Percentiles rank a stretch among this genome's conserved stretches.
Evolutionary conservation across 1,140 invertebrate species (phyloP).

Genomic region (Fopius arisanus): DNA sequence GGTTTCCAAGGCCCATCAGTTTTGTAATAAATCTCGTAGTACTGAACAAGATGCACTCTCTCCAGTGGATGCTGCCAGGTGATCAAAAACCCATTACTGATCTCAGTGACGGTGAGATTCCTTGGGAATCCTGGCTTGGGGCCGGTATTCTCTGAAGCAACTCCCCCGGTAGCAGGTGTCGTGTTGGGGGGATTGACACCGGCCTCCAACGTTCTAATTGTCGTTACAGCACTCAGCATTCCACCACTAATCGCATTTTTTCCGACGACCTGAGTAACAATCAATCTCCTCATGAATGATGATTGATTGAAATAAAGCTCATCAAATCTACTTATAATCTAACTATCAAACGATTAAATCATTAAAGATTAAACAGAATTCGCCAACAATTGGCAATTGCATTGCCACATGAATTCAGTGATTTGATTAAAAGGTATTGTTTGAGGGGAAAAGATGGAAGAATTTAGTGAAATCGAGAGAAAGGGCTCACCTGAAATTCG

Average conservation of each 20-base stretch:
- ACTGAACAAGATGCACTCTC: conserved; percentile 80
- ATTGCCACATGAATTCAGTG: too few relatives aligned
- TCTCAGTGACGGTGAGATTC: conserved; percentile 87
- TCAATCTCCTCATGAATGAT: background rate
- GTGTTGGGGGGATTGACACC: conserved; percentile 50
- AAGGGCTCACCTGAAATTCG: conserved; percentile 91
- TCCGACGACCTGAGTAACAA: conserved; percentile 75
- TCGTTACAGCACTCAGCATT: conserved; percentile 92
- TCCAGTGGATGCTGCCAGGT: conserved; percentile 87
- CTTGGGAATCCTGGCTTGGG: conserved; percentile 86
- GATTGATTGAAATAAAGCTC: too few relatives aligned
- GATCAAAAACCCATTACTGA: conserved; percentile 86
- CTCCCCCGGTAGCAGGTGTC: conserved; percentile 50
- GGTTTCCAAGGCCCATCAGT: conserved; percentile 87
- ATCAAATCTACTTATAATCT: too few relatives aligned
- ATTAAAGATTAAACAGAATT: too few relatives aligned
- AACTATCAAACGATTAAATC: too few relatives aligned
- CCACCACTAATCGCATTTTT: conserved; percentile 94
- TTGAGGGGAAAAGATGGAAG: too few relatives aligned
- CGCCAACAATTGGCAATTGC: too few relatives aligned
- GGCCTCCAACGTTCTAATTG: conserved; percentile 79
- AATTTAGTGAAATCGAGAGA: too few relatives aligned
- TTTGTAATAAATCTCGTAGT: conserved; percentile 91
- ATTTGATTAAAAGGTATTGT: too few relatives aligned
- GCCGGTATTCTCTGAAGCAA: conserved; percentile 70